Evolutionary conservation across 2,797 vertebrate species (phyloP), one percentile per base, ranked within the genome.

Genomic region (Falco biarmicus): DNA sequence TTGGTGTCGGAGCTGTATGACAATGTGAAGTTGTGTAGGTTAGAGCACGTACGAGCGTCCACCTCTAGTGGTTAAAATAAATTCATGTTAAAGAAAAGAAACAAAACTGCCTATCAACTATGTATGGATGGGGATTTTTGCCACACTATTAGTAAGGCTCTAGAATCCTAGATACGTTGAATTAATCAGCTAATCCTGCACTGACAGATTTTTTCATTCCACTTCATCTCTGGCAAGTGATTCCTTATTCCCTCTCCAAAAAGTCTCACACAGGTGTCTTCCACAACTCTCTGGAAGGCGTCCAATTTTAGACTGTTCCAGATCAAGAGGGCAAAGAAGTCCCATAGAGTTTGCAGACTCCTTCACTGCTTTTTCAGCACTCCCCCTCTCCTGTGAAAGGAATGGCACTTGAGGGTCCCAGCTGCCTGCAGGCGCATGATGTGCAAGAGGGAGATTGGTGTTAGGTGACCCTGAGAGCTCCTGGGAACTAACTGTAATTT

Each of bases 391-490:
- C 48, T 68, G 37, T 45, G 77, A 79, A 78, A 88, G n/a, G n/a
- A 86, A 31, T 17, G 48, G 65, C 43, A 88, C 78, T 95, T 53
- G 70, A 90, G 63, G 64, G 37, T 31, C 70, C 51, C 91, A 70
- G 85, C 90, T 87, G 91, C 80, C n/a, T 93, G 77, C 85, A 93
- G 87, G 80, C 91, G 60, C 50, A 61, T 47, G 76, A 50, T 73
- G 64, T 87, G 29, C 24, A 15, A 84, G 51, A 37, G 41, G 41
- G 32, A 78, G 41, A 48, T 41, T 25, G 57, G 34, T 74, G 41
- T 85, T 87, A 63, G 0, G 0, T 28, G 75, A n/a, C 48, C 71
- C 71, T 29, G 54, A 71, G 79, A 76, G 28, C 70, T 90, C 20
- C 53, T 74, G 64, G 81, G 64, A 90, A 28, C 64, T 34, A 63